Evolutionary conservation across 2,888 invertebrate species (phyloP).

Genomic region (Leptarthrus brevirostris): DNA sequence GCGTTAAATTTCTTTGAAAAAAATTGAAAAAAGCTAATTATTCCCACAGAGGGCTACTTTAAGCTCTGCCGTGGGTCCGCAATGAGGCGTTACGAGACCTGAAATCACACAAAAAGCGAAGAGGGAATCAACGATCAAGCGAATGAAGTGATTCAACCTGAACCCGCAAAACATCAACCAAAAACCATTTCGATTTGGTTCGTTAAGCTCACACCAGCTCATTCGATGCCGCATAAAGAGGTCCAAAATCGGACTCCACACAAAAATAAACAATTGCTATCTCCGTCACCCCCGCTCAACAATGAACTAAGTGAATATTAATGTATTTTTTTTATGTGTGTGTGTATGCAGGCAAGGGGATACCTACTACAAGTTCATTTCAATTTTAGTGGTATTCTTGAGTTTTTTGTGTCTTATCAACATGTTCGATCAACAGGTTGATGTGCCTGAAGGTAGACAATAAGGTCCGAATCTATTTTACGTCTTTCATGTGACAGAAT

Average conservation of each 20-base stretch:
- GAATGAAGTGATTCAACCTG: constrained; percentile 49
- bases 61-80: constrained; percentile 36
- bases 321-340: constrained; percentile 36
- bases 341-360: constrained; percentile 24
- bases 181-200: constrained; percentile 50
- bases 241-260: constrained; percentile 32
- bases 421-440: constrained; percentile 5
- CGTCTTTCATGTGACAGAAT: constrained; percentile 39
- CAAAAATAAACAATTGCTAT: constrained; percentile 27
- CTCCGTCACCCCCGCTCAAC: constrained; percentile 15
- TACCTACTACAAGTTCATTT: constrained; percentile 27
- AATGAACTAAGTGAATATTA: constrained; percentile 47
- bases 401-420: constrained; percentile 27
- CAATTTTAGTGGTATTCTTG: constrained; percentile 28
- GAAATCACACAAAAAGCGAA: constrained; percentile 10
- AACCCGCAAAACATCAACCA: constrained; percentile 48
- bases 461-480: constrained; percentile 46
- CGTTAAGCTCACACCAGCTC: constrained; percentile 48
- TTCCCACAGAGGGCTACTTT: constrained; percentile 21
- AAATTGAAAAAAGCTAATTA: not conserved
- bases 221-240: constrained; percentile 18
- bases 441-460: constrained; percentile 47
- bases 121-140: constrained; percentile 27
- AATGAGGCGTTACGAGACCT: constrained; percentile 36
- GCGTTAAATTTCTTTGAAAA: no score